These are phyloP conservation scores for Panulirus ornatus DNA, from an alignment of 1,140 invertebrate species.

Conservation along the genomic window DNA sequence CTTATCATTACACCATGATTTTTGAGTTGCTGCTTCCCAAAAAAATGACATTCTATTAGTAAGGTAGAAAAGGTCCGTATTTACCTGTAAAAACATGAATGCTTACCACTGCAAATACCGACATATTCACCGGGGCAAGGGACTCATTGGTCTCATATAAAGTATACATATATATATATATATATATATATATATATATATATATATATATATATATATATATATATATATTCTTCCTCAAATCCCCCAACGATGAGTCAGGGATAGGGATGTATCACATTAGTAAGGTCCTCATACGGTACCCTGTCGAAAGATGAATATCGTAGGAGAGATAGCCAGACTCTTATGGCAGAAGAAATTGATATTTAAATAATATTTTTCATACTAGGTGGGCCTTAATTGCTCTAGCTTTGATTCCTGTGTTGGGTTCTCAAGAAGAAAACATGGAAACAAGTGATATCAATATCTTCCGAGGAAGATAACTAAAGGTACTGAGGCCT, in stretches of 20 bases:
- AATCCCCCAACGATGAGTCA: not conserved
- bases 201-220: not conserved
- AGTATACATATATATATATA: not conserved
- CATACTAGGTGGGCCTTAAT: not conserved
- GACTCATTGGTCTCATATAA: not conserved
- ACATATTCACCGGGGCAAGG: not conserved
- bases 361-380: not conserved
- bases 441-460: too few relatives aligned
- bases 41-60: not conserved
- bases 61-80: not conserved
- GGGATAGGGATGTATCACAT: not conserved
- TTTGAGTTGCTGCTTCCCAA: too few relatives aligned
- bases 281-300: not conserved
- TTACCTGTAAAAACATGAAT: not conserved
- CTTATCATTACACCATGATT: not conserved
- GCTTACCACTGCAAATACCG: not conserved
- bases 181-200: not conserved
- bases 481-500: too few relatives aligned
- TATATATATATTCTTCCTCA: not conserved
- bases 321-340: not conserved
- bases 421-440: not conserved
- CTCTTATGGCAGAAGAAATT: not conserved
- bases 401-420: not conserved
- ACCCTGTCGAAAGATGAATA: too few relatives aligned
- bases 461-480: too few relatives aligned